A percentile compares a stretch with the other conserved stretches of the same genome.
These are phyloP conservation scores for Machimus atricapillus DNA, from an alignment of 2,888 invertebrate genomes.

Conservation along the genomic window DNA sequence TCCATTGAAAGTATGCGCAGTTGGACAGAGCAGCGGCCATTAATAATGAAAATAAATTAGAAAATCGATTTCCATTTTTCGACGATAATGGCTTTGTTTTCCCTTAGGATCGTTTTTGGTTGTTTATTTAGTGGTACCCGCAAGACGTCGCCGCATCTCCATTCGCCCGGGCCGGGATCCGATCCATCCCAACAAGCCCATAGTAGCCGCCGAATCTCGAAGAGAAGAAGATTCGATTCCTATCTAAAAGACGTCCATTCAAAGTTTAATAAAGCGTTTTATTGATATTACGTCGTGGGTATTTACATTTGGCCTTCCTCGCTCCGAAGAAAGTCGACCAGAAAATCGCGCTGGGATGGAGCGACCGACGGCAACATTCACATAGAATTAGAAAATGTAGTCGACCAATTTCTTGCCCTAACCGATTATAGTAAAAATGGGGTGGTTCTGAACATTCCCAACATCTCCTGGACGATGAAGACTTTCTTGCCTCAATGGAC, in stretches of 20 bases:
- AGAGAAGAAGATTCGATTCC: slow-evolving; percentile 37
- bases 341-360: slow-evolving; percentile 17
- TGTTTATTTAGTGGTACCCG: slow-evolving; percentile 40
- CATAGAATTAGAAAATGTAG: slow-evolving; percentile 43
- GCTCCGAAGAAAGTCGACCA: not conserved
- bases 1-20: slow-evolving; percentile 26
- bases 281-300: slow-evolving; percentile 46
- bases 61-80: slow-evolving; percentile 44
- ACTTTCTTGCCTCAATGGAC: slow-evolving; percentile 9
- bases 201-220: slow-evolving; percentile 12
- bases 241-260: slow-evolving; percentile 46
- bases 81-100: slow-evolving; percentile 43
- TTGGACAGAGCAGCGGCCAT: slow-evolving; percentile 37
- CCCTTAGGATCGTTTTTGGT: slow-evolving; percentile 37
- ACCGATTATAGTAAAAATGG: slow-evolving; percentile 39
- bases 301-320: slow-evolving; percentile 43
- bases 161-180: not conserved
- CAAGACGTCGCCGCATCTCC: not conserved
- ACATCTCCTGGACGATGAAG: not conserved
- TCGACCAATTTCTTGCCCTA: slow-evolving; percentile 42
- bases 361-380: slow-evolving; percentile 23
- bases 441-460: not conserved
- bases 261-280: slow-evolving; percentile 47
- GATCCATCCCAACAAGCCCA: slow-evolving; percentile 5
- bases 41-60: slow-evolving; percentile 47